Conservation (phyloP, 2,113 vertebrate species). For the Stigmatopora argus region DNA sequence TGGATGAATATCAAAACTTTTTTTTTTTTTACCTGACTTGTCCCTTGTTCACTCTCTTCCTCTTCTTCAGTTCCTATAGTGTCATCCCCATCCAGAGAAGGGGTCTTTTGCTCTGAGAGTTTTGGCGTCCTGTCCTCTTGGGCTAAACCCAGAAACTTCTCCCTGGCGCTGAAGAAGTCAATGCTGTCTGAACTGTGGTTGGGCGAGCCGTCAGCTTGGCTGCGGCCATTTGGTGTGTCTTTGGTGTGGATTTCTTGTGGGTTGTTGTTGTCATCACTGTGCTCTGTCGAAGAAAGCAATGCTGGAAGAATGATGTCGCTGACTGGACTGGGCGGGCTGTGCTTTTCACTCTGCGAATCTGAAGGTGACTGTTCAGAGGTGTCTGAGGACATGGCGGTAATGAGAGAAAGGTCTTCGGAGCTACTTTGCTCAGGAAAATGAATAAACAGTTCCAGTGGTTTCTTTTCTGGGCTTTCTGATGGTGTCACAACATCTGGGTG, state of each 20-base stretch:
- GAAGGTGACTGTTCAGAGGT: conserved; percentile 28
- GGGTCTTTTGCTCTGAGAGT: conserved; percentile 69
- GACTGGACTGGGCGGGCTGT: conserved; percentile 25
- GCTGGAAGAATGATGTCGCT: not conserved
- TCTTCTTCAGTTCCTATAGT: conserved; percentile 63
- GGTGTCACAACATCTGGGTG: conserved; percentile 13
- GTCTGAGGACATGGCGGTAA: conserved; percentile 37
- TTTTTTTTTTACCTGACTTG: conserved; percentile 15
- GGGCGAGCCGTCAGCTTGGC: conserved; percentile 52
- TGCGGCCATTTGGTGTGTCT: conserved; percentile 7
- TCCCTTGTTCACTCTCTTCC: conserved; percentile 16
- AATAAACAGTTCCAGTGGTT: conserved; percentile 26
- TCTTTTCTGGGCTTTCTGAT: conserved; percentile 24
- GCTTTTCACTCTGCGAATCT: conserved; percentile 12
- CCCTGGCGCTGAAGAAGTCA: conserved; percentile 88
- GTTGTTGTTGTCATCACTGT: conserved; percentile 55
- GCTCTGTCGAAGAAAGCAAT: not conserved
- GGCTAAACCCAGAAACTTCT: conserved; percentile 87
- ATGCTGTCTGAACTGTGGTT: conserved; percentile 83
- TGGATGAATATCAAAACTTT: too few relatives aligned
- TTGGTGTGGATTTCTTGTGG: not conserved
- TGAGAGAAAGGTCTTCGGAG: conserved; percentile 41
- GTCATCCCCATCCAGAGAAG: conserved; percentile 60
- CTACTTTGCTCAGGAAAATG: conserved; percentile 27
- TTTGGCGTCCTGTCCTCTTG: conserved; percentile 73